Evolutionary conservation across 35 echinoderm and acorn worm genomes (phyloP).

Genomic region (Amphiura filiformis): DNA sequence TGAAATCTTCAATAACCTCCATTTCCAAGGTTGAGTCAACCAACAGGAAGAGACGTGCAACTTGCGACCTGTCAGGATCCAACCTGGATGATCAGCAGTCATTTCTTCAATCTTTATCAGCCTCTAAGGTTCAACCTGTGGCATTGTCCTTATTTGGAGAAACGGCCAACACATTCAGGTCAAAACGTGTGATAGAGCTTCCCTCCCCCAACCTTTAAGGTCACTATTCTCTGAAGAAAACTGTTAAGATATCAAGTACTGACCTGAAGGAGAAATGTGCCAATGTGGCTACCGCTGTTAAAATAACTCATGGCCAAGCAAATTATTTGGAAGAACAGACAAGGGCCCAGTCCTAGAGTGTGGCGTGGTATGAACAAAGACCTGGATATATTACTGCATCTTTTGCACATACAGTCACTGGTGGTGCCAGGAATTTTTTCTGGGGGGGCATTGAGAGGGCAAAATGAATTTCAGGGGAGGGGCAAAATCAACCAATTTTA

Average conservation of each 20-base stretch:
- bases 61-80: neutral
- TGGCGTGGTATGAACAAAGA: neutral
- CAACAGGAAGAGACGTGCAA: neutral
- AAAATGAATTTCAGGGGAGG: no score
- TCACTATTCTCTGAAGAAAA: no score
- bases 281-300: neutral
- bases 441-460: no score
- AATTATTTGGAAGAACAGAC: slow-evolving; percentile 10
- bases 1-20: no score
- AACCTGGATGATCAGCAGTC: neutral
- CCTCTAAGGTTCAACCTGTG: neutral
- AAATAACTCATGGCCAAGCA: neutral
- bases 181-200: neutral
- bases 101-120: neutral
- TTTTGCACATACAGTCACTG: neutral
- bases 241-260: no score
- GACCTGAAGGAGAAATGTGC: no score
- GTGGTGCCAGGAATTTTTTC: no score
- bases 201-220: no score
- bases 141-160: neutral
- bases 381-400: neutral
- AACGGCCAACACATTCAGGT: neutral
- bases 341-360: neutral
- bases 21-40: neutral
- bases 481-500: no score